Evolutionary conservation across 2,888 invertebrate genomes (phyloP).

Genomic region (Biston stratarius): DNA sequence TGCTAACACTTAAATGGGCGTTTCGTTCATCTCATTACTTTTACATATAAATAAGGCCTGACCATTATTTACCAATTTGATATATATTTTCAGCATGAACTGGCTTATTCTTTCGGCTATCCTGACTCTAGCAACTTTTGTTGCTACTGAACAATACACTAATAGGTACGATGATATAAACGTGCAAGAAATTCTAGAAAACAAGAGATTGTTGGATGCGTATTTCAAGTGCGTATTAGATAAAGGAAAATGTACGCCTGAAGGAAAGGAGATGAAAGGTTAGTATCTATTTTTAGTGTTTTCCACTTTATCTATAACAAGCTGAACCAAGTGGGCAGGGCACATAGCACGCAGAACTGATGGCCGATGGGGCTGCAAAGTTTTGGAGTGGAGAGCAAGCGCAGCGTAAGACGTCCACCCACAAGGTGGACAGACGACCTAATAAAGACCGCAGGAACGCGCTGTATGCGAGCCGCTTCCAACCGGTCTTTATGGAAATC

Average conservation of each 20-base stretch:
- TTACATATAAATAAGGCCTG: too few relatives aligned
- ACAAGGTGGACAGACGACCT: too few relatives aligned
- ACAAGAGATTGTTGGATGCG: slow-evolving; percentile 88
- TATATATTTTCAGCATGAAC: slow-evolving; percentile 57
- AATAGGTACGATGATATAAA: slow-evolving; percentile 90
- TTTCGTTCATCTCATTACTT: too few relatives aligned
- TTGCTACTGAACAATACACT: slow-evolving; percentile 77
- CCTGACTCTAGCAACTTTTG: slow-evolving; percentile 41
- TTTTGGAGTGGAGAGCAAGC: too few relatives aligned
- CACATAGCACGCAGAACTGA: too few relatives aligned
- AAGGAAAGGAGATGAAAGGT: slow-evolving; percentile 90
- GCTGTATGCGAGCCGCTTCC: too few relatives aligned
- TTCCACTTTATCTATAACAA: neutral
- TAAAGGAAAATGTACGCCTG: slow-evolving; percentile 88
- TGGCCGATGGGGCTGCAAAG: too few relatives aligned
- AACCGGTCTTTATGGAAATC: too few relatives aligned
- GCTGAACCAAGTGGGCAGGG: too few relatives aligned
- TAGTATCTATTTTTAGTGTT: slow-evolving; percentile 49
- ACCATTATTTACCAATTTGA: neutral
- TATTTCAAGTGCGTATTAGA: slow-evolving; percentile 90
- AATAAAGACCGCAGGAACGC: too few relatives aligned
- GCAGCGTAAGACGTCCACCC: too few relatives aligned
- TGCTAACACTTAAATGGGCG: too few relatives aligned
- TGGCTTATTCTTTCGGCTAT: slow-evolving; percentile 46
- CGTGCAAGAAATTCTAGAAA: slow-evolving; percentile 89